Evolutionary conservation across 2,888 invertebrate genomes (phyloP), one percentile per base, ranked within the genome.

Genomic region (Leucophora obtusa): DNA sequence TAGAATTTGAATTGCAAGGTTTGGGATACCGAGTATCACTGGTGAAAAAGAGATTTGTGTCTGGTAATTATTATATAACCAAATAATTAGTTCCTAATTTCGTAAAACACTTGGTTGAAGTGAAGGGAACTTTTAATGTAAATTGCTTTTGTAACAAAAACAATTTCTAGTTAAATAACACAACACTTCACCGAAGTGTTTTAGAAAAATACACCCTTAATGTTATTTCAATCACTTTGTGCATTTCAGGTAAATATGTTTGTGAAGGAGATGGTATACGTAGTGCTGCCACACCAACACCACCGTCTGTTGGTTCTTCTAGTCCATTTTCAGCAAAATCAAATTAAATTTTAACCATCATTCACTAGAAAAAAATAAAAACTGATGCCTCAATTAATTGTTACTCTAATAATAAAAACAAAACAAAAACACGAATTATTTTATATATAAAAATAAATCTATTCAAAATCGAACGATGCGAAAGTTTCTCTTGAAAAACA

Each of bases 31-130:
- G 98, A 84, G 92, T 99, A 84, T 99, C 98, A 70, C 93, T 99
- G 87, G 96, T 98, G 79, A 98, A 98, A 91, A 94, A 97, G 85
- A 94, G 98, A 86, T 98, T 98, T 90, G 95, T 98, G 83, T 96
- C 98, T 82, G 99, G 99, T 93, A 91, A 77, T 82, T 76, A 15
- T 5, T 78, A 28, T 62, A 58, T 47, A 14, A 11, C 6, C 35
- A 6, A 38, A 11, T 38, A n/a, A 11, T n/a, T 9, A n/a, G n/a
- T n/a, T n/a, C n/a, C n/a, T n/a, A n/a, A n/a, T n/a, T n/a, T n/a
- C n/a, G n/a, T n/a, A n/a, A n/a, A n/a, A n/a, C n/a, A n/a, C n/a
- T n/a, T n/a, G n/a, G n/a, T n/a, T n/a, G n/a, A n/a, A n/a, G n/a
- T n/a, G n/a, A n/a, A n/a, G n/a, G n/a, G n/a, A n/a, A n/a, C n/a